Conservation (phyloP, 2,888 invertebrate genomes). For the Flexamia atlantica region DNA sequence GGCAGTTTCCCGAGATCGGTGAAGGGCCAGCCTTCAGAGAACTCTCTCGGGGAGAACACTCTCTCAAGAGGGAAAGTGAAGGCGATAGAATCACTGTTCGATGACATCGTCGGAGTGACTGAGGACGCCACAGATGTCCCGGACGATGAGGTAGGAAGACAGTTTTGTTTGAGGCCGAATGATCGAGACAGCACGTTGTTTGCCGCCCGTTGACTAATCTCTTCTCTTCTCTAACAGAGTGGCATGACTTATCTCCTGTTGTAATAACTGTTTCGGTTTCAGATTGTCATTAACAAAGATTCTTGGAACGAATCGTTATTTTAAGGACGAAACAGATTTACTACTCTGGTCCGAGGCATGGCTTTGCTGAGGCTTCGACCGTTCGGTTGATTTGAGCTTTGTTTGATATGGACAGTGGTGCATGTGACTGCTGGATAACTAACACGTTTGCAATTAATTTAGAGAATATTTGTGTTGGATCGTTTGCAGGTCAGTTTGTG, state of each 20-base stretch:
- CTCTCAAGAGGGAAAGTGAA: conserved; percentile 53
- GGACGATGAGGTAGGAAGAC: conserved; percentile 56
- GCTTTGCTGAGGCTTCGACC: conserved; percentile 38
- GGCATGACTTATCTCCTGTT: conserved; percentile 58
- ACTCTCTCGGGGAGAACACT: not conserved
- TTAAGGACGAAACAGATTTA: conserved; percentile 61
- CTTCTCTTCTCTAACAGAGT: conserved; percentile 62
- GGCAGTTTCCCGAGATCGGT: conserved; percentile 34
- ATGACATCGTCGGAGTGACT: conserved; percentile 45
- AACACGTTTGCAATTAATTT: conserved; percentile 54
- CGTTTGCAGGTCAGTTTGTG: conserved; percentile 30
- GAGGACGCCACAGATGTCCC: conserved; percentile 44
- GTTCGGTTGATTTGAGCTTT: conserved; percentile 47
- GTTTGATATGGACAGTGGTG: conserved; percentile 63
- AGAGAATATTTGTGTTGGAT: conserved; percentile 6
- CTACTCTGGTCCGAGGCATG: conserved; percentile 61
- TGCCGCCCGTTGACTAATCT: conserved; percentile 49
- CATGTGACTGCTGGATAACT: conserved; percentile 58
- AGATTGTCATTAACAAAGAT: conserved; percentile 59
- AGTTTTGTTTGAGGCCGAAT: conserved; percentile 54
- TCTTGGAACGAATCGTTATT: conserved; percentile 60
- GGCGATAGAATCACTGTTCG: conserved; percentile 57
- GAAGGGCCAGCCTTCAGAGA: conserved; percentile 9
- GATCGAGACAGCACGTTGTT: conserved; percentile 51
- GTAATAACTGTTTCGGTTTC: conserved; percentile 39